These are phyloP conservation scores for Poeciliopsis turrubarensis DNA, from an alignment of 2,113 vertebrate species.

Conservation along the genomic window DNA sequence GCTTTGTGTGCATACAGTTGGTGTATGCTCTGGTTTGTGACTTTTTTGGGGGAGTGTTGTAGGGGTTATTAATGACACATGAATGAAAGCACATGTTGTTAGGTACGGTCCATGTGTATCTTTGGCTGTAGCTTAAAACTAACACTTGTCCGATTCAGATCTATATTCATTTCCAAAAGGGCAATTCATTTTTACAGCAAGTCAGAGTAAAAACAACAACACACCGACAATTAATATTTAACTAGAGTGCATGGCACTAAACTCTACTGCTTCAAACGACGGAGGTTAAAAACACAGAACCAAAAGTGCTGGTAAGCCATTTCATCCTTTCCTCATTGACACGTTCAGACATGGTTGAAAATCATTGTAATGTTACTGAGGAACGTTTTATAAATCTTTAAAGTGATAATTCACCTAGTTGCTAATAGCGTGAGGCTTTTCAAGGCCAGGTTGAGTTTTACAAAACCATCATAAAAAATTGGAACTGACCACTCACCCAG, in stretches of 20 bases:
- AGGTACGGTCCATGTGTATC: neutral
- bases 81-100: neutral
- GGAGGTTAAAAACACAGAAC: too few species aligned
- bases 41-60: neutral
- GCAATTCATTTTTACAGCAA: too few species aligned
- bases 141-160: neutral
- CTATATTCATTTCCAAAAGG: too few species aligned
- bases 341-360: neutral
- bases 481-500: neutral
- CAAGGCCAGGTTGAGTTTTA: neutral
- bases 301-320: too few species aligned
- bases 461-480: neutral
- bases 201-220: too few species aligned
- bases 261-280: too few species aligned
- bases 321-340: neutral
- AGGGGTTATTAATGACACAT: neutral
- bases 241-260: too few species aligned
- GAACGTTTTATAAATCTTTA: neutral
- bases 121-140: neutral
- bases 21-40: neutral
- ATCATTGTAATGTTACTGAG: neutral
- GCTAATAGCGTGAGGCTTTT: neutral
- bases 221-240: too few species aligned
- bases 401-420: neutral
- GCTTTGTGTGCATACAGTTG: neutral